Evolutionary conservation across 2,113 vertebrate species (phyloP).

Genomic region (Callorhinus ursinus): DNA sequence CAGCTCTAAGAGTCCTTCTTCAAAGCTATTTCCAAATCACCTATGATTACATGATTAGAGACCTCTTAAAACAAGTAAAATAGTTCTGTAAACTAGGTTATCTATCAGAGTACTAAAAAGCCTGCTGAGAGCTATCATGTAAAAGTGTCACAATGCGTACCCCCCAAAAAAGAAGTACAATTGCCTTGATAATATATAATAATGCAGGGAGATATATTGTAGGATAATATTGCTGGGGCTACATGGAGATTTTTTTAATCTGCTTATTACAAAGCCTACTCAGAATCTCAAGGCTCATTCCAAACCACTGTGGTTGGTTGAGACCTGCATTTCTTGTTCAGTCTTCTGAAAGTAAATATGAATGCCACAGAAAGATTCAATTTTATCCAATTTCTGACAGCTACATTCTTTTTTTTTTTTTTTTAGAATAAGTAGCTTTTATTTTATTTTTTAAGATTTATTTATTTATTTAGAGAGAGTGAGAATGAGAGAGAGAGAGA

Average conservation of each 20-base stretch:
- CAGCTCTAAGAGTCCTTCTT: conserved; percentile 67
- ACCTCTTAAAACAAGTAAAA: conserved; percentile 76
- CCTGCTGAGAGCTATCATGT: conserved; percentile 60
- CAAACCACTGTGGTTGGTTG: conserved; percentile 45
- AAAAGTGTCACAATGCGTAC: conserved; percentile 56
- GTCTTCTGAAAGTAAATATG: conserved; percentile 65
- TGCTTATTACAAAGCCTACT: conserved; percentile 65
- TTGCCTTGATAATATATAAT: conserved; percentile 66
- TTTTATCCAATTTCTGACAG: conserved; percentile 49
- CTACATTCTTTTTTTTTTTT: too few relatives aligned
- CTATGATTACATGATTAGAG: conserved; percentile 74
- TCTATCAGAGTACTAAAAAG: conserved; percentile 69
- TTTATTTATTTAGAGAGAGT: too few relatives aligned
- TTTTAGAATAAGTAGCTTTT: too few relatives aligned
- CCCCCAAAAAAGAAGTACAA: conserved; percentile 38
- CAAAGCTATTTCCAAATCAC: conserved; percentile 72
- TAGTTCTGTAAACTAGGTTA: conserved; percentile 71
- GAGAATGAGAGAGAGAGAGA: too few relatives aligned
- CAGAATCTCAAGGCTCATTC: conserved; percentile 56
- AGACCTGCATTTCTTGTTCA: conserved; percentile 62
- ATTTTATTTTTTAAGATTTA: too few relatives aligned
- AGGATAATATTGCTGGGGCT: neutral
- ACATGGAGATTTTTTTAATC: conserved; percentile 59
- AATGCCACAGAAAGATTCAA: conserved; percentile 47
- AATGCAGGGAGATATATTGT: conserved; percentile 48